These are phyloP conservation scores for Euzophera pinguis DNA, from an alignment of 2,888 invertebrate species.

Conservation along the genomic window DNA sequence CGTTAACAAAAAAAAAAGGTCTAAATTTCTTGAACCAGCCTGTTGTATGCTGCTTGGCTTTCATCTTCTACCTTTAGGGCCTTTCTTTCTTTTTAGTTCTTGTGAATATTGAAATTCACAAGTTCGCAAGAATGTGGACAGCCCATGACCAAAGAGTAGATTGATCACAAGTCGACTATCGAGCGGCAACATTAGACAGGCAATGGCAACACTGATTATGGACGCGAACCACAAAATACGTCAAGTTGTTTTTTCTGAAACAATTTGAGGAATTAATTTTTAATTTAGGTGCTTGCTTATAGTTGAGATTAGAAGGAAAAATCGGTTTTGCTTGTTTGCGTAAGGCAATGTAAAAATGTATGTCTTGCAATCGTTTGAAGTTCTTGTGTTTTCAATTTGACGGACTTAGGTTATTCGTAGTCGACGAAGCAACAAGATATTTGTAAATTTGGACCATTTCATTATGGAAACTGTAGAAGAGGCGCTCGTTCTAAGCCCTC, in stretches of 20 bases:
- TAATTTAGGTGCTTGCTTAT: no score
- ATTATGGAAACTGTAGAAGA: conserved; percentile 46
- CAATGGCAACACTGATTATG: not conserved
- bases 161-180: no score
- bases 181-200: no score
- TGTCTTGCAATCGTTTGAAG: not conserved
- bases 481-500: conserved; percentile 33
- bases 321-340: not conserved
- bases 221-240: not conserved
- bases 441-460: conserved; percentile 1
- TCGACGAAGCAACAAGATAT: conserved; percentile 21
- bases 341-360: not conserved
- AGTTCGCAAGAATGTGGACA: no score
- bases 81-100: no score
- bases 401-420: conserved; percentile 2
- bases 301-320: not conserved
- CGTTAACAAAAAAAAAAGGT: no score
- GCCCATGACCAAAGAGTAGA: no score
- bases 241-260: not conserved
- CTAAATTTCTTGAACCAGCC: no score
- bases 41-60: no score
- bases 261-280: no score
- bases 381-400: not conserved
- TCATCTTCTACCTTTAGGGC: no score
- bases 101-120: no score